Percentiles rank a stretch among this genome's conserved stretches.
phyloP scores from a whole-genome alignment of 2,113 vertebrate species.

The Meriones unguiculatus region DNA sequence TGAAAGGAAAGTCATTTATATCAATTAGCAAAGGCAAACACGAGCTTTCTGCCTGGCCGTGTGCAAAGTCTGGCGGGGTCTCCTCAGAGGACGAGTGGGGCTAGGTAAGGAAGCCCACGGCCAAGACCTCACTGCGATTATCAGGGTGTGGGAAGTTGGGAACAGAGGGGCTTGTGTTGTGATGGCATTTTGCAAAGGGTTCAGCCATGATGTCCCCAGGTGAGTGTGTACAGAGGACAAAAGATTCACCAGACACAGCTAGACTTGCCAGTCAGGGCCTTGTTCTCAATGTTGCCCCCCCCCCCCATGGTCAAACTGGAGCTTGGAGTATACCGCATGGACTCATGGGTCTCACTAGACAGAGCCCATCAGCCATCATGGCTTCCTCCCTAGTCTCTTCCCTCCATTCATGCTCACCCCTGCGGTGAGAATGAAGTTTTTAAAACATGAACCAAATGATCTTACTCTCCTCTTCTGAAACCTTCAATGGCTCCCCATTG shows the following conservation, averaged over 20 bases:
- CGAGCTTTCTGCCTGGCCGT: neutral
- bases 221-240: neutral
- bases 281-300: neutral
- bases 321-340: too few species aligned
- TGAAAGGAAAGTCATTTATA: conserved; percentile 71
- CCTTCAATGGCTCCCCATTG: neutral
- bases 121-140: accelerated
- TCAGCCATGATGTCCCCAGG: neutral
- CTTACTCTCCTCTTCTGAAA: neutral
- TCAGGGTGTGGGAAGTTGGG: too few species aligned
- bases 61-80: neutral
- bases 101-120: accelerated
- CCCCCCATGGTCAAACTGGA: too few species aligned
- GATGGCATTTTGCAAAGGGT: neutral
- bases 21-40: conserved; percentile 76
- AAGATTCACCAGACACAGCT: neutral
- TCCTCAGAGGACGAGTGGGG: neutral
- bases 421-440: neutral
- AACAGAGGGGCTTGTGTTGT: accelerated
- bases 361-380: neutral
- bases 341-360: neutral
- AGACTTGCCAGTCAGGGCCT: neutral
- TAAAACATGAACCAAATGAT: neutral
- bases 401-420: neutral
- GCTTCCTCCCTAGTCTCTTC: neutral